Evolutionary conservation across 2,797 vertebrate species (phyloP), one percentile per base, ranked within the genome.

Genomic region (Lepus oiostolus): DNA sequence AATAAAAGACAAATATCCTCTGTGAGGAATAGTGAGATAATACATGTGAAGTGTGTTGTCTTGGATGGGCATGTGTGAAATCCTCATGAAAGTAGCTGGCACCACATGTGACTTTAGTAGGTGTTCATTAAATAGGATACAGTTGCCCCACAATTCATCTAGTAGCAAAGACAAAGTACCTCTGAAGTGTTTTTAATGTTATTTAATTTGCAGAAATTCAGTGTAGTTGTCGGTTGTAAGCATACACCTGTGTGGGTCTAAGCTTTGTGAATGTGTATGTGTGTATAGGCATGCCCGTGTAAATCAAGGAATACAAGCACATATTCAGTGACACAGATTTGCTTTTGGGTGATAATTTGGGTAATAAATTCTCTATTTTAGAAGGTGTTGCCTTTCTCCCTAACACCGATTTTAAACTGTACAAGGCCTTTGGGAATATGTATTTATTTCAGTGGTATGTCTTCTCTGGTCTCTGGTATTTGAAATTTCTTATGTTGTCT

Each of bases 381-480:
- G 50, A 82, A 77, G n/a, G 38, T 77, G 63, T 54, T 85, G 22
- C 16, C 7, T 90, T 92, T 35, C 58, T 94, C 28, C 47, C 9
- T 42, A 81, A 74, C 12, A 85, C 75, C 30, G 58, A 16, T 88
- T 95, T 95, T 91, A 67, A 22, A 63, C 89, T 75, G 50, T 35
- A 35, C 32, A 76, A 93, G 42, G 26, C 67, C 47, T 93, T n/a
- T 75, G 17, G 60, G 85, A 87, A 74, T 92, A 74, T 35, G 22
- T 94, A 71, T 95, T 95, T 95, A 71, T 95, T 95, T 95, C 35
- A 95, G n/a, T 58, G 74, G 12, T 76, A 68, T 67, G 30, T 16
- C 38, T 90, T 60, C 35, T 72, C 38, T 50, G 17, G n/a, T 71
- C 71, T 72, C 88, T 92, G 35, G n/a, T 88, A 58, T 28, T 92